These are phyloP conservation scores for Rhogogaster chlorosoma DNA, from an alignment of 2,888 invertebrate species.

Conservation along the genomic window DNA sequence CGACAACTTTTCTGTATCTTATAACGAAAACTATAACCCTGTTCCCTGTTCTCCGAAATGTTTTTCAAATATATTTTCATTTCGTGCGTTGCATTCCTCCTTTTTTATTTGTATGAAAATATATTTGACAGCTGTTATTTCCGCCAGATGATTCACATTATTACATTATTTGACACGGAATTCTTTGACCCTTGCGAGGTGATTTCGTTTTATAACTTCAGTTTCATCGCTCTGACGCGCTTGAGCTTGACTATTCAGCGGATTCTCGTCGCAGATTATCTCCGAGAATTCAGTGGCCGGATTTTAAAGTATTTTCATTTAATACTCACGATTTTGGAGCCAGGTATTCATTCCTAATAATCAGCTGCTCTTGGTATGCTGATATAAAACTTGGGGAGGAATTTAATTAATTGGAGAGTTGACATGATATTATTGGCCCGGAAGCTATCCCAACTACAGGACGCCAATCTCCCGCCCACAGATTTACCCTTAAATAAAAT, in stretches of 20 bases:
- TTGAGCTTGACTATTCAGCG: constrained; percentile 26
- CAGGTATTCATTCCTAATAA: constrained; percentile 39
- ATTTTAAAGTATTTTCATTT: constrained; percentile 48
- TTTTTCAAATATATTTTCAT: background rate
- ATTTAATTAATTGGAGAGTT: constrained; percentile 74
- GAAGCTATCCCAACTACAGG: constrained; percentile 50
- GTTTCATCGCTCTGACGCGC: background rate
- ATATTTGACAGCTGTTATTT: background rate
- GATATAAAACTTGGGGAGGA: constrained; percentile 65
- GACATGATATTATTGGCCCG: constrained; percentile 70
- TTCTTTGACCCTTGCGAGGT: background rate
- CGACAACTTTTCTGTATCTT: constrained; percentile 20
- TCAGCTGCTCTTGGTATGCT: constrained; percentile 29
- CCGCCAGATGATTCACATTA: background rate
- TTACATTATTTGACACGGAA: background rate
- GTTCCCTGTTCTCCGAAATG: background rate
- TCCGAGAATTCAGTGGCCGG: constrained; percentile 12
- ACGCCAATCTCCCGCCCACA: constrained; percentile 25
- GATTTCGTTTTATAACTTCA: constrained; percentile 15
- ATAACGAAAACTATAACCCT: constrained; percentile 11
- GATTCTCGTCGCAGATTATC: constrained; percentile 21
- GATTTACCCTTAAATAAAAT: constrained; percentile 66
- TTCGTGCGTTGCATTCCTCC: background rate
- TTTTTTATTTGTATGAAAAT: background rate
- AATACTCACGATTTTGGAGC: constrained; percentile 19